Evolutionary conservation across 2,113 vertebrate genomes (phyloP).

Genomic region (Hyaena hyaena): DNA sequence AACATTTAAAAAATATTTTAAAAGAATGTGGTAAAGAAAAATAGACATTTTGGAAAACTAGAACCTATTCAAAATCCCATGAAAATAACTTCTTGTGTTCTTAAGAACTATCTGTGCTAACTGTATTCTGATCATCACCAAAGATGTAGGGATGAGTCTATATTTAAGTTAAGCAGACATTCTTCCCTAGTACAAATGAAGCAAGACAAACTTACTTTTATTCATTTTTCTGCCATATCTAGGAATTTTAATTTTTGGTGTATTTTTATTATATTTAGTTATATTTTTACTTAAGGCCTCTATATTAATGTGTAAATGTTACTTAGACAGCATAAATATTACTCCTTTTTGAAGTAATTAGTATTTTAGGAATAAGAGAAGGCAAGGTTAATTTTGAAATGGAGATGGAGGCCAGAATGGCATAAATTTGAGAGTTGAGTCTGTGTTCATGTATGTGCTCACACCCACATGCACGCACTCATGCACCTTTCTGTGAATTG

Average conservation of each 20-base stretch:
- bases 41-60: background rate
- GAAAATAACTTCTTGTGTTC: background rate
- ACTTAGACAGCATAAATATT: background rate
- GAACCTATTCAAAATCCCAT: background rate
- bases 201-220: background rate
- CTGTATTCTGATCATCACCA: background rate
- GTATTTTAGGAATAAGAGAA: background rate
- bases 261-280: background rate
- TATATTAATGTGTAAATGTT: background rate
- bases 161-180: background rate
- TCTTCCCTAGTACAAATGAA: background rate
- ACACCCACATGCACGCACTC: too few species aligned
- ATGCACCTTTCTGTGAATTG: background rate
- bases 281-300: background rate
- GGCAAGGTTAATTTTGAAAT: background rate
- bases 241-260: background rate
- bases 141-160: background rate
- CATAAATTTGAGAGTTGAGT: background rate
- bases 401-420: background rate
- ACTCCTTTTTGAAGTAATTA: background rate
- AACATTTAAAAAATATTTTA: too few species aligned
- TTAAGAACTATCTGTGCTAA: slow-evolving; percentile 2
- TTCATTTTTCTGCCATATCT: background rate
- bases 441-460: background rate
- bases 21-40: background rate